Conservation (phyloP, 2,888 invertebrate genomes). For the Callinectes sapidus region DNA sequence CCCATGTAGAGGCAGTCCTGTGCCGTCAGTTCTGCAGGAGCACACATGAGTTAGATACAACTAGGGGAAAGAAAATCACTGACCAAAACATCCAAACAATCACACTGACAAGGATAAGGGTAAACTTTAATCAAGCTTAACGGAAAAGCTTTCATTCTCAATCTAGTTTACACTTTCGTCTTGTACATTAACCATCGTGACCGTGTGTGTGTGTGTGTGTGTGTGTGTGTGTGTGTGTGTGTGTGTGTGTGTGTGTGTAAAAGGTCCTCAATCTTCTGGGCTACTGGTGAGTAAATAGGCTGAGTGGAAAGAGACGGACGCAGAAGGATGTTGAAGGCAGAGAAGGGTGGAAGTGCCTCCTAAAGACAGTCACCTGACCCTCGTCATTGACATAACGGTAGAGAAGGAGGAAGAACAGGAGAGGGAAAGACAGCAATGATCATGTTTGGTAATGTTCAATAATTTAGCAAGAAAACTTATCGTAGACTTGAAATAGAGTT, state of each 20-base stretch:
- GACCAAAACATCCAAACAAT: too few species aligned
- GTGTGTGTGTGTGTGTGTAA: neutral
- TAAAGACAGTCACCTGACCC: too few species aligned
- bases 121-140: too few species aligned
- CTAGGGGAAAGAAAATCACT: neutral
- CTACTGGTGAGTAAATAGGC: neutral
- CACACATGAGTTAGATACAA: neutral
- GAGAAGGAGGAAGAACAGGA: neutral
- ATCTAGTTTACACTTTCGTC: too few species aligned
- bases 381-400: neutral
- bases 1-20: conserved; percentile 76
- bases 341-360: neutral
- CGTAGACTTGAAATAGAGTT: too few species aligned
- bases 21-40: conserved; percentile 74
- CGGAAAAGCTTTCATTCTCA: too few species aligned
- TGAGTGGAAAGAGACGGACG: neutral
- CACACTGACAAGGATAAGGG: too few species aligned
- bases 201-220: too few species aligned
- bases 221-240: neutral
- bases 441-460: neutral
- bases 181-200: too few species aligned
- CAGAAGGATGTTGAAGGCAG: neutral
- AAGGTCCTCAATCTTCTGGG: neutral
- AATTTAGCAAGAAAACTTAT: too few species aligned
- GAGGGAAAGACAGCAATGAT: neutral